phyloP scores from a whole-genome alignment of 2,888 invertebrate species.

The Bhutanitis thaidina region DNA sequence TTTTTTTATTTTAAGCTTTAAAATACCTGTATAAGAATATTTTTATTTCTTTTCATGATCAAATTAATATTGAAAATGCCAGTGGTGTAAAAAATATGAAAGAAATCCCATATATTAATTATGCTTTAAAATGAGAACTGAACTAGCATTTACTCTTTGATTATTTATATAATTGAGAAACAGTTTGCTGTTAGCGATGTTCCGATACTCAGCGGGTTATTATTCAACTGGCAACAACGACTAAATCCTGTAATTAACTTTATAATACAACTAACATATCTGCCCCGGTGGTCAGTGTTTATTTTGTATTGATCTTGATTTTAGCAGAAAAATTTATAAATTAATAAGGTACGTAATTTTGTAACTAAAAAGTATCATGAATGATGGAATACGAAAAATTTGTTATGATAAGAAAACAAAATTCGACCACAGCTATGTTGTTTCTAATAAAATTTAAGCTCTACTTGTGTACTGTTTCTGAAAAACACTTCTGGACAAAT shows the following conservation, averaged over 20 bases:
- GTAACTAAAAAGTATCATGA: too few species aligned
- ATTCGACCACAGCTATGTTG: too few species aligned
- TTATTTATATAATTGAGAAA: neutral
- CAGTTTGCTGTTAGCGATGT: conserved; percentile 44
- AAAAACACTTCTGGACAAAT: neutral
- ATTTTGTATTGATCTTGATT: too few species aligned
- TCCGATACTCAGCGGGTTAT: conserved; percentile 42
- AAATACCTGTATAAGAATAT: conserved; percentile 2
- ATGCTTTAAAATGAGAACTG: neutral
- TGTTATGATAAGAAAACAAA: too few species aligned
- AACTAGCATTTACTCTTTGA: neutral
- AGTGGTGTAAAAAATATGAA: neutral
- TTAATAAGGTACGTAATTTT: too few species aligned
- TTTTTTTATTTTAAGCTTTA: conserved; percentile 6
- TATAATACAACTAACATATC: too few species aligned
- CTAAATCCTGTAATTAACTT: neutral
- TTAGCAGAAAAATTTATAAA: too few species aligned
- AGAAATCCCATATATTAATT: neutral
- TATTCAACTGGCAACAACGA: conserved; percentile 22
- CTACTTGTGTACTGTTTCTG: neutral
- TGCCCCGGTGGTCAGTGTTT: too few species aligned
- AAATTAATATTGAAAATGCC: neutral
- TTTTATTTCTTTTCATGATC: neutral
- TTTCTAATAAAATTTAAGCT: too few species aligned
- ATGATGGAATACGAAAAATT: too few species aligned